These are phyloP conservation scores for Gallinago media DNA, from an alignment of 2,113 vertebrate species.

Conservation along the genomic window DNA sequence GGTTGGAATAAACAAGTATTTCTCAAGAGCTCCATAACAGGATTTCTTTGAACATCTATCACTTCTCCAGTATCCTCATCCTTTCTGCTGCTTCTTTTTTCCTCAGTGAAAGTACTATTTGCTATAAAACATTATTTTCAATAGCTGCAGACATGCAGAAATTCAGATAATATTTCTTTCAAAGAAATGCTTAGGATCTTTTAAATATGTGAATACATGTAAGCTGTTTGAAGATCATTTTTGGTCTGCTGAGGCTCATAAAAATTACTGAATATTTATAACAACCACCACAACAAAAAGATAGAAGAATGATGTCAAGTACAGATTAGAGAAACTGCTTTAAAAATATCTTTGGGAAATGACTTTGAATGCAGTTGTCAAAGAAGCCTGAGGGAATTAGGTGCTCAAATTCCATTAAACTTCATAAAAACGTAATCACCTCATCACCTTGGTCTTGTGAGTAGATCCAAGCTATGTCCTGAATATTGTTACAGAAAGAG, in stretches of 20 bases:
- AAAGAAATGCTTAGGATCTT: background rate
- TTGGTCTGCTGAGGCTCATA: constrained; percentile 16
- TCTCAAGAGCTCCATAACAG: background rate
- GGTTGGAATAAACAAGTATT: background rate
- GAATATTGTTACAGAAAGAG: background rate
- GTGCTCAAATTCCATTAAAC: constrained; percentile 11
- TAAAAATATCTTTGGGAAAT: background rate
- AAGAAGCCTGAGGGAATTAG: background rate
- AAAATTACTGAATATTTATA: constrained; percentile 45
- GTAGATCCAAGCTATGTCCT: background rate
- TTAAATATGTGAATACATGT: background rate
- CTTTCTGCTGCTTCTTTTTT: background rate
- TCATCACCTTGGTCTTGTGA: background rate
- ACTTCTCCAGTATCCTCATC: background rate
- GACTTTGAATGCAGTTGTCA: background rate
- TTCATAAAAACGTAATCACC: background rate
- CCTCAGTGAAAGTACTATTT: background rate
- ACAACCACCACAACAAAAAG: background rate
- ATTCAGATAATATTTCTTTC: background rate
- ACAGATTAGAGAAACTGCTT: background rate
- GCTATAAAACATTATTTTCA: background rate
- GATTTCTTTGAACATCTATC: background rate
- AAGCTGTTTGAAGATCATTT: background rate
- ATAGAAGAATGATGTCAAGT: background rate
- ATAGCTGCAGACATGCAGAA: background rate